Base-by-base conservation (phyloP, 2,113 vertebrate species). In the Prochilodus magdalenae region DNA sequence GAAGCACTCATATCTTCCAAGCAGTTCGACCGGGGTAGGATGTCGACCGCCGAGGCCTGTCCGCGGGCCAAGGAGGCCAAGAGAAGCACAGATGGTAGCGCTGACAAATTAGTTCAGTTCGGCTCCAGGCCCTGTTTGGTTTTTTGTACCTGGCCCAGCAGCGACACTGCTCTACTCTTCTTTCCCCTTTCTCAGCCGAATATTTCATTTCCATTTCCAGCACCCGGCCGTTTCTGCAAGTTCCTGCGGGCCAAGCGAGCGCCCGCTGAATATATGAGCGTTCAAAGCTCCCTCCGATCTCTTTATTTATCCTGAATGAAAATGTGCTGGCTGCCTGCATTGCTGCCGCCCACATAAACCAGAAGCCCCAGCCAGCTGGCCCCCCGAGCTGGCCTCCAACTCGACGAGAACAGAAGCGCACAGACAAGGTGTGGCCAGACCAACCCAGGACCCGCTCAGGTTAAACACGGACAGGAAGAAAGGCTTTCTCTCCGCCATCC, bases 61-160 rank as follows among this genome's bases (percentile, higher is more conserved):
- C 83, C 85, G 57, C 11, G 71, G 74, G 72, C 86, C 83, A 83
- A 79, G 73, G 85, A 86, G 85, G 90, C 83, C 87, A 84, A 87
- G 85, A 87, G 85, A 88, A 85, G 77, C 89, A 90, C 89, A 93
- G 90, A 90, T 88, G 86, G 73, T 81, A 75, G 69, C 88, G 87
- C 89, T 88, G 89, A 92, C 88, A 89, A 90, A 91, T 92, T 87
- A 88, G 83, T 88, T 89, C 67, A 73, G 44, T 82, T 70, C 36
- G 57, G 78, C 73, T 73, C 75, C 75, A 76, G 70, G 80, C 57
- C 76, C 36, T 2, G 40, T 65, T 80, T 57, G 73, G 78, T 75
- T 67, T n/a, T 84, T 70, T 85, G 86, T 83, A 88, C 83, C 80
- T 88, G 40, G 63, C 63, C 80, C 51, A 51, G 67, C 30, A 1